Evolutionary conservation across 2,113 vertebrate species (phyloP).

Genomic region (Notarius quadriscutis): DNA sequence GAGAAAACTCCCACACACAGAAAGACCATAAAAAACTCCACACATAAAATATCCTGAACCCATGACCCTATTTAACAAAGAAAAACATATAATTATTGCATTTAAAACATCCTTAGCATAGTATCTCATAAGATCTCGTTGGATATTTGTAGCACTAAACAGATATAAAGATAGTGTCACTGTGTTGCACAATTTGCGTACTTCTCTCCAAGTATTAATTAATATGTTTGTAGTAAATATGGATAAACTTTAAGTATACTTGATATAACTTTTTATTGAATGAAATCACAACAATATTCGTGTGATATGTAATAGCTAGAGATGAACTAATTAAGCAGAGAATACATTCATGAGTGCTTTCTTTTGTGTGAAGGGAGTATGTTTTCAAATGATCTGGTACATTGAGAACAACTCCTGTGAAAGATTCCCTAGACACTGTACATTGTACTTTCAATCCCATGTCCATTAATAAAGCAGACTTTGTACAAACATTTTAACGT

Average conservation of each 20-base stretch:
- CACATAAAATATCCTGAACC: background rate
- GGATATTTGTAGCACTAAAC: background rate
- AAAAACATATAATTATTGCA: background rate
- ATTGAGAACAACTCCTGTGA: background rate
- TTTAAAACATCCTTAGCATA: background rate
- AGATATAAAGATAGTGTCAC: background rate
- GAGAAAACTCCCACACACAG: background rate
- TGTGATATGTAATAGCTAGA: background rate
- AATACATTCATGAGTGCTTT: background rate
- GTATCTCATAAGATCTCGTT: background rate
- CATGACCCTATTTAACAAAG: background rate
- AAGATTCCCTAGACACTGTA: background rate
- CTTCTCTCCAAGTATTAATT: background rate
- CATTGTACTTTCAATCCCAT: background rate
- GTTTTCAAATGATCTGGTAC: background rate
- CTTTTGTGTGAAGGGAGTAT: background rate
- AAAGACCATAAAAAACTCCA: background rate
- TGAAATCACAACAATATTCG: background rate
- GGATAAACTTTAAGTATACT: background rate
- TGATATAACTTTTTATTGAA: background rate
- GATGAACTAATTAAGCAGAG: background rate
- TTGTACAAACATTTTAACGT: background rate
- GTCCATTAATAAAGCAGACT: background rate
- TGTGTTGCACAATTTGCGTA: background rate
- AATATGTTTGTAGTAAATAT: background rate